Evolutionary conservation across 2,113 vertebrate species (phyloP).

Genomic region (Platycercus adscitus): DNA sequence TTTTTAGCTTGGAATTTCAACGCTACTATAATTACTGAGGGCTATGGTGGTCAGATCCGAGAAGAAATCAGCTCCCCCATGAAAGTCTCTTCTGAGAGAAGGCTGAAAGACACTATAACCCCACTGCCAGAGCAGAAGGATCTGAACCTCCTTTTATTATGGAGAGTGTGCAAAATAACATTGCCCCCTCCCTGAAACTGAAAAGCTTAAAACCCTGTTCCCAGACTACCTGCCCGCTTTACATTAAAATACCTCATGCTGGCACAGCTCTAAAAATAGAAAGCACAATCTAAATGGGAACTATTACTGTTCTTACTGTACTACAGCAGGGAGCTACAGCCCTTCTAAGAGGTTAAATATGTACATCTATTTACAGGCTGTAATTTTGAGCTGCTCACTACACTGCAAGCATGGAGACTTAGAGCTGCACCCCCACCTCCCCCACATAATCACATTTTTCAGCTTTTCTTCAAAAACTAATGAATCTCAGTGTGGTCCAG

Average conservation of each 20-base stretch:
- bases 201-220: background rate
- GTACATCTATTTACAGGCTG: slow-evolving; percentile 1
- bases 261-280: slow-evolving; percentile 35
- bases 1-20: slow-evolving; percentile 57
- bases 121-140: background rate
- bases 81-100: slow-evolving; percentile 9
- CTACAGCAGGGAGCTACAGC: slow-evolving; percentile 14
- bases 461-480: slow-evolving; percentile 3
- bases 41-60: slow-evolving; percentile 35
- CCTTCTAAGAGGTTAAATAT: slow-evolving; percentile 12
- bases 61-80: slow-evolving; percentile 23
- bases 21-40: slow-evolving; percentile 60
- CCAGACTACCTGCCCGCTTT: background rate
- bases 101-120: background rate
- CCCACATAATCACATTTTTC: background rate
- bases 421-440: background rate
- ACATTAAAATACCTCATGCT: background rate
- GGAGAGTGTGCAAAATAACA: background rate
- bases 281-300: background rate
- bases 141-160: background rate
- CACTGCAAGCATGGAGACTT: background rate
- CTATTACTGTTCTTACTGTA: slow-evolving; percentile 12
- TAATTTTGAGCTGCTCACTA: background rate
- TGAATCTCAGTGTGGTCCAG: background rate
- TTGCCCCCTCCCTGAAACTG: accelerated